Evolutionary conservation across 2,888 invertebrate species (phyloP).

Genomic region (Bellardia pandia): DNA sequence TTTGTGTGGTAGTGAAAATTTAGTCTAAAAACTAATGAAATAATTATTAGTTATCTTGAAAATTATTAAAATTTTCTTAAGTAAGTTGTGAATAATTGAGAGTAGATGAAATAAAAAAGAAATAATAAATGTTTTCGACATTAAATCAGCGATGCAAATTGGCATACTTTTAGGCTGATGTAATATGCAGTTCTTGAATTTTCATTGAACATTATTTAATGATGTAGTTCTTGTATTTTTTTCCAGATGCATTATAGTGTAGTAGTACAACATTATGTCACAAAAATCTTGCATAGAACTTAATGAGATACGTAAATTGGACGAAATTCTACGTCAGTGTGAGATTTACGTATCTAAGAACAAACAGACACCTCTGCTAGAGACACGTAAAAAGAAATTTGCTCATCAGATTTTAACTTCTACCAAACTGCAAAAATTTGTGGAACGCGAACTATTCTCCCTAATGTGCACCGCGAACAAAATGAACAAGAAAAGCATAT

Average conservation of each 20-base stretch:
- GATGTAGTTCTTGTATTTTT: neutral
- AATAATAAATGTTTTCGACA: neutral
- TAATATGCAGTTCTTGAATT: slow-evolving; percentile 30
- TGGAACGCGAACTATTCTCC: slow-evolving; percentile 77
- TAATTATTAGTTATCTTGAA: neutral
- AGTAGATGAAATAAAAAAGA: neutral
- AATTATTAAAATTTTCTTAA: slow-evolving; percentile 36
- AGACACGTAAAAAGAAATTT: slow-evolving; percentile 69
- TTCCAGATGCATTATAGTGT: slow-evolving; percentile 60
- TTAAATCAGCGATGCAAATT: neutral
- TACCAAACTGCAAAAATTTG: slow-evolving; percentile 75
- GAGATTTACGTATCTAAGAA: slow-evolving; percentile 77
- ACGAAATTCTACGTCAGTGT: slow-evolving; percentile 77
- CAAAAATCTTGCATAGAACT: slow-evolving; percentile 77
- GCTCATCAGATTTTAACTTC: slow-evolving; percentile 62
- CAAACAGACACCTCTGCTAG: slow-evolving; percentile 69
- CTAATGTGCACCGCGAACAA: slow-evolving; percentile 77
- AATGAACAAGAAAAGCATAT: slow-evolving; percentile 76
- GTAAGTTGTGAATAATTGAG: slow-evolving; percentile 37
- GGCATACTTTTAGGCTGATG: slow-evolving; percentile 61
- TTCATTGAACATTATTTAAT: neutral
- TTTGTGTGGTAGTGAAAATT: slow-evolving; percentile 14
- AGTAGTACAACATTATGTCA: slow-evolving; percentile 74
- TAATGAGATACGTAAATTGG: slow-evolving; percentile 77
- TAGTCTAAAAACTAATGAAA: neutral